Evolutionary conservation across 2,888 invertebrate species (phyloP), one percentile per base, ranked within the genome.

Genomic region (Boloria euphrosyne): DNA sequence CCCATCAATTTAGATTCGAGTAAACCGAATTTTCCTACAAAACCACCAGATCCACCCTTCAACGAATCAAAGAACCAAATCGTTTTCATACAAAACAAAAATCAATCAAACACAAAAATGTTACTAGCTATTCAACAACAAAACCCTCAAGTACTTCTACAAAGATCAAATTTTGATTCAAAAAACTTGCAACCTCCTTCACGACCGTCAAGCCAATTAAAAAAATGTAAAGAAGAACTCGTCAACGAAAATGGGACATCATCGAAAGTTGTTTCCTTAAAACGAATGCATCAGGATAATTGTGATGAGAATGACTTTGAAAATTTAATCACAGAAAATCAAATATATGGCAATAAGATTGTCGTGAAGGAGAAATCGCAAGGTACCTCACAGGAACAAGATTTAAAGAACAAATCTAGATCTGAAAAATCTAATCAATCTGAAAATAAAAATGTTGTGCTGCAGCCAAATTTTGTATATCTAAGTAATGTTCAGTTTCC

Each of bases 311-410:
- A 92, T 67, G 93, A 93, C 77, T 93, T 93, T 76, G 93, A 93
- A 75, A 93, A 93, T 80, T 83, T 93, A 73, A 93, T 93, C 53
- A 92, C 93, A 31, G 92, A 93, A 78, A 93, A 93, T 80, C 92
- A 93, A 83, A 93, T 93, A 69, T 93, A 92, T 76, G 92, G 92
- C 72, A 92, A 93, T 73, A 93, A 93, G 82, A 93, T 93, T 83
- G 92, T 93, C 83, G 91, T 93, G 83, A 93, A 93, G 87, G 92
- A 93, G 86, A 93, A 93, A 75, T 85, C 86, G 64, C 89, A 89
- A 78, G 84, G 86, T 38, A 87, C 83, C 13, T 79, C 78, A 63
- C 90, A 90, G 75, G 89, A 91, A 69, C 87, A 89, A 77, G 87
- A 90, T 65, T 74, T 87, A 52, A 87, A 86, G 71, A 81, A 79